These are phyloP conservation scores for Anoplolepis gracilipes DNA, from an alignment of 1,140 invertebrate genomes.

Conservation along the genomic window DNA sequence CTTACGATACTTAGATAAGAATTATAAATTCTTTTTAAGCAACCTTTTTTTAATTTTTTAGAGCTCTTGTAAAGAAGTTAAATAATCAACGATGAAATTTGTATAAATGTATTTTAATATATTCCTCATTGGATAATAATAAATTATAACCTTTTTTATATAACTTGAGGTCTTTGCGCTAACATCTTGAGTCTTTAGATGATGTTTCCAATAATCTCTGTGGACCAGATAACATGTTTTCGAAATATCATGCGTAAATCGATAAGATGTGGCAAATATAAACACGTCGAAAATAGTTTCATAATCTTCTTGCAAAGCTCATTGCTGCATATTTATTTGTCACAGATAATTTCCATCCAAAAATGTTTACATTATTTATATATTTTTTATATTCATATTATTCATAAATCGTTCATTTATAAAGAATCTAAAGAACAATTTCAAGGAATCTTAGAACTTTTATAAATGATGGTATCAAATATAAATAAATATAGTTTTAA, in stretches of 20 bases:
- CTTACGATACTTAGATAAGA: neutral
- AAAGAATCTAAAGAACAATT: neutral
- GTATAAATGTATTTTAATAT: neutral
- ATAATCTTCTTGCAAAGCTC: neutral
- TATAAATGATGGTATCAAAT: neutral
- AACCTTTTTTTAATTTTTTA: neutral
- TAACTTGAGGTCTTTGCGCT: no score
- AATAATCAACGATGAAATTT: neutral
- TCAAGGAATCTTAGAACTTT: neutral
- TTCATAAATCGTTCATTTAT: neutral
- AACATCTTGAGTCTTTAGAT: neutral
- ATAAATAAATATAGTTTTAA: neutral
- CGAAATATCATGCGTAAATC: slow-evolving; percentile 22
- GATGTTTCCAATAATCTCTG: neutral
- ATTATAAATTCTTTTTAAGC: neutral
- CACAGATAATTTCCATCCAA: neutral
- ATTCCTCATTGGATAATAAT: neutral
- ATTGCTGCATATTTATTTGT: neutral
- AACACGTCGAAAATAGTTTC: slow-evolving; percentile 3
- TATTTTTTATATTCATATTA: neutral
- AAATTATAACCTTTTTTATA: neutral
- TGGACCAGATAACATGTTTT: slow-evolving; percentile 27
- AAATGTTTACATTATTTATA: neutral
- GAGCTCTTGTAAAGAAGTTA: neutral
- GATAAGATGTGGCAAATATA: slow-evolving; percentile 30